phyloP scores from a whole-genome alignment of 2,888 invertebrate species.

The Athetis lepigone region DNA sequence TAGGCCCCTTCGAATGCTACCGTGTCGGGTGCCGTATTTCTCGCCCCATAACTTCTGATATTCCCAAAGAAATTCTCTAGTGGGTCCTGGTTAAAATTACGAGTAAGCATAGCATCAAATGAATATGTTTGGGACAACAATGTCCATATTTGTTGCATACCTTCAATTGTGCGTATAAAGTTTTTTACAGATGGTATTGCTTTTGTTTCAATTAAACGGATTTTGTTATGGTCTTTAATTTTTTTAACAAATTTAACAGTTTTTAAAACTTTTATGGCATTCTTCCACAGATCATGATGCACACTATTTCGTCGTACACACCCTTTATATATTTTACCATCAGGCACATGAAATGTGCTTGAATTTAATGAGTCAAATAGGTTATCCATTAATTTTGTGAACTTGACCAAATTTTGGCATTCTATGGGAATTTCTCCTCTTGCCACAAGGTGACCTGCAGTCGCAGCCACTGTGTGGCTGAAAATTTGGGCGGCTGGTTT shows the following conservation, averaged over 20 bases:
- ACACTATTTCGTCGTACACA: slow-evolving; percentile 2
- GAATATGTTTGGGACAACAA: slow-evolving; percentile 14
- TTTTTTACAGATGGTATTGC: slow-evolving; percentile 8
- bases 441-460: slow-evolving; percentile 22
- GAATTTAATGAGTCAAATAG: slow-evolving; percentile 26
- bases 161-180: slow-evolving; percentile 18
- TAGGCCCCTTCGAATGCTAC: too few relatives aligned
- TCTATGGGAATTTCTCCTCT: slow-evolving; percentile 17
- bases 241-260: slow-evolving; percentile 9
- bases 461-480: slow-evolving; percentile 6
- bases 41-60: too few relatives aligned
- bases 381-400: slow-evolving; percentile 21
- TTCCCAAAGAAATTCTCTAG: too few relatives aligned
- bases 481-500: slow-evolving; percentile 15
- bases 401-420: slow-evolving; percentile 12
- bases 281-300: slow-evolving; percentile 32
- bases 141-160: slow-evolving; percentile 15
- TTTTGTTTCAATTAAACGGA: slow-evolving; percentile 11
- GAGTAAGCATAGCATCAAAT: slow-evolving; percentile 31
- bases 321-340: slow-evolving; percentile 28
- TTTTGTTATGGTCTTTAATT: slow-evolving; percentile 10
- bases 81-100: too few relatives aligned
- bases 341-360: not conserved
- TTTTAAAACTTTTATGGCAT: slow-evolving; percentile 32
- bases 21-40: too few relatives aligned